phyloP scores from a whole-genome alignment of 2,797 vertebrate genomes.

The Nyctalus aviator region DNA sequence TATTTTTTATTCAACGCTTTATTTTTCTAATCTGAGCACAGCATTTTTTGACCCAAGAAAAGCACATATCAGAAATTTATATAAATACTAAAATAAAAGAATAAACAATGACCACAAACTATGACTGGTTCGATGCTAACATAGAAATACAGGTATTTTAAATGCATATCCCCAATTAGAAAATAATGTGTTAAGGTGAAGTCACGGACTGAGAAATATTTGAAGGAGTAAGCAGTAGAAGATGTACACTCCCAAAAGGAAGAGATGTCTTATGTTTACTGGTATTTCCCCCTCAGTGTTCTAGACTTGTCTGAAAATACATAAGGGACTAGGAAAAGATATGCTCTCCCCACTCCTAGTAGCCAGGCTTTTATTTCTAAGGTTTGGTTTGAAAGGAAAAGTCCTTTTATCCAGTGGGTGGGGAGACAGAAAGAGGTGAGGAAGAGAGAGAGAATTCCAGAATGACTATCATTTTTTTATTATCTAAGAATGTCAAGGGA shows the following conservation, averaged over 20 bases:
- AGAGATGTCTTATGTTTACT: not conserved
- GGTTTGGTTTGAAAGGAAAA: conserved; percentile 25
- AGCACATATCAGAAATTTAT: conserved; percentile 33
- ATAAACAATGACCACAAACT: not conserved
- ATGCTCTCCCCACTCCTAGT: not conserved
- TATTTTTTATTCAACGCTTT: not conserved
- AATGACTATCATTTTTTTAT: not conserved
- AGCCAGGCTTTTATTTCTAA: conserved; percentile 39
- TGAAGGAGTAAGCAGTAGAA: not conserved
- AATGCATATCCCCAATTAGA: not conserved
- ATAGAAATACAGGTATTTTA: not conserved
- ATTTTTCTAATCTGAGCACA: not conserved
- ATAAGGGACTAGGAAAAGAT: not conserved
- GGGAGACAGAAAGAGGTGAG: not conserved
- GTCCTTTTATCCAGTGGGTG: not conserved
- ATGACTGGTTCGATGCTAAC: not conserved
- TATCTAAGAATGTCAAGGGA: conserved; percentile 4
- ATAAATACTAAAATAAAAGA: conserved; percentile 9
- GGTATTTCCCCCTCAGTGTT: not conserved
- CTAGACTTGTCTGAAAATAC: not conserved
- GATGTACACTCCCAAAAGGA: not conserved
- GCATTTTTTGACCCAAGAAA: conserved; percentile 39
- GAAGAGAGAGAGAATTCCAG: not conserved
- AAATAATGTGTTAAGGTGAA: not conserved
- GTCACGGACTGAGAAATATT: not conserved